Base-by-base conservation (phyloP, 2,113 vertebrate species). In the Amia ocellicauda region DNA sequence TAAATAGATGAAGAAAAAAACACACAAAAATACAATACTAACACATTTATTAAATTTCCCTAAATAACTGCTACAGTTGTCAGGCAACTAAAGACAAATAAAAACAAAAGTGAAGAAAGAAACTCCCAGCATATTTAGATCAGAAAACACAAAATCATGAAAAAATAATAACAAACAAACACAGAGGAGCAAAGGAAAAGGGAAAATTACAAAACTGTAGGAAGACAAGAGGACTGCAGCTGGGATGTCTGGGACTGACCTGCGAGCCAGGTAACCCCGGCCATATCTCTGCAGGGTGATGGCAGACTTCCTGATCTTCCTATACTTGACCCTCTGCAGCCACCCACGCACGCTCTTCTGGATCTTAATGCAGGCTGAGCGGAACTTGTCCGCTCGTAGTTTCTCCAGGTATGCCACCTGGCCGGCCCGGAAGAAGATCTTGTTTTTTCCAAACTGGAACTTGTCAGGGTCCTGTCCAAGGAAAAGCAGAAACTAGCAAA, bases 331-430 rank as follows among this genome's bases (percentile, higher is more conserved):
- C 41, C 79, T 86, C 83, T 97, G 93, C 61, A 98, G 83, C 95
- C 96, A 99, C n/a, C 94, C 94, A 0, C 94, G 73, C 10, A 98
- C 92, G 0, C 91, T 93, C 74, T 96, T 98, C 89, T 99, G 96
- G 76, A 99, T 97, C 81, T 83, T 90, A 77, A 98, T 93, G 60
- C 93, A 98, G 59, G 96, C 96, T 0, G 87, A 83, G 7, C 96
- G 92, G 83, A 98, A 95, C 74, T 86, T 94, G 60, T 97, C 93
- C 0, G 94, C 90, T 0, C 96, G 69, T 2, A 99, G 84, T 67
- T 96, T 97, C 86, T 99, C 97, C 81, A 99, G 85, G 79, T 95
- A 98, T 1, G 96, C 96, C 70, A 99, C 97, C 80, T 99, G 95
- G 22, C 96, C 97, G 0, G 97, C 94, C 41, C 95, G 88, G 88